Evolutionary conservation across 2,797 vertebrate species (phyloP).

Genomic region (Serranus cabrilla): DNA sequence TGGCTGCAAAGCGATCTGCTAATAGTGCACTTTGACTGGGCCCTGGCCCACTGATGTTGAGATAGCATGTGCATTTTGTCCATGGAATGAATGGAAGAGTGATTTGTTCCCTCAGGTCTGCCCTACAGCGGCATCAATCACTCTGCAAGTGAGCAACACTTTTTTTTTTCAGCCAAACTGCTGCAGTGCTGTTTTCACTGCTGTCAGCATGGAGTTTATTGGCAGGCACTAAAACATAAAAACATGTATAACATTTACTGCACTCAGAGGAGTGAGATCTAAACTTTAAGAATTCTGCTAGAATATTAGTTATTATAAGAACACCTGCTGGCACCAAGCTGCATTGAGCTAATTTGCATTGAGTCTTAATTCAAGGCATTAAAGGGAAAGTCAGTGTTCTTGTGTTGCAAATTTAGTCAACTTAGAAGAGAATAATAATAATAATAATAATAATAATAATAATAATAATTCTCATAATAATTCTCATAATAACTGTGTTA

Average conservation of each 20-base stretch:
- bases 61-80: slow-evolving; percentile 46
- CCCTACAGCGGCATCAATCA: slow-evolving; percentile 33
- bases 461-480: too few species aligned
- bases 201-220: slow-evolving; percentile 34
- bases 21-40: slow-evolving; percentile 47
- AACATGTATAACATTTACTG: not conserved
- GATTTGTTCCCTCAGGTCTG: slow-evolving; percentile 55
- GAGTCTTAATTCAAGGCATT: not conserved
- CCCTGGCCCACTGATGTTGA: slow-evolving; percentile 52
- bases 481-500: too few species aligned
- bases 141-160: slow-evolving; percentile 11
- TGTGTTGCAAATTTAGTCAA: too few species aligned
- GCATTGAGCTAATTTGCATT: not conserved
- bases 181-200: slow-evolving; percentile 30
- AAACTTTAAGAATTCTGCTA: not conserved
- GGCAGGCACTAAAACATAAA: slow-evolving; percentile 8
- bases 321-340: not conserved
- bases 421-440: too few species aligned
- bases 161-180: slow-evolving; percentile 1
- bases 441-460: too few species aligned
- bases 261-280: not conserved
- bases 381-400: not conserved
- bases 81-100: slow-evolving; percentile 38
- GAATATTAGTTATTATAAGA: not conserved
- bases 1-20: slow-evolving; percentile 45